These are phyloP conservation scores for Petaurus breviceps DNA, from an alignment of 2,113 vertebrate species.

Conservation along the genomic window DNA sequence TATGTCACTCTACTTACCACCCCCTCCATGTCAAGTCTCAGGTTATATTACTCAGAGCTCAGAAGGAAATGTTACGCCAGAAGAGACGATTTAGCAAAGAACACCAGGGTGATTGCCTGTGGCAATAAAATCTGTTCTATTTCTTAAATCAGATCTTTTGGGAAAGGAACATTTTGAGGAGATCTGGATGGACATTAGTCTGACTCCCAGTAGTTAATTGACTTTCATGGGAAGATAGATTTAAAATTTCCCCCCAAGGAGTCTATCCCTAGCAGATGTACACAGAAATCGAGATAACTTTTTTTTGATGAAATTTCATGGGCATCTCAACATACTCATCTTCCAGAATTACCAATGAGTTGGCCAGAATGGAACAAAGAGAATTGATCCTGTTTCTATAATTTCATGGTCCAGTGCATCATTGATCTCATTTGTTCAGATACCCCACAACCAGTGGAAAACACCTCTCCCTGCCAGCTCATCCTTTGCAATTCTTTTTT, in stretches of 20 bases:
- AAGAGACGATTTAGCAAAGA: not conserved
- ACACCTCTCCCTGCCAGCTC: not conserved
- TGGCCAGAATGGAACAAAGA: not conserved
- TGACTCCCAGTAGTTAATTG: not conserved
- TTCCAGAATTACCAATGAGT: not conserved
- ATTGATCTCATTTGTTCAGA: not conserved
- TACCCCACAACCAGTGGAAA: not conserved
- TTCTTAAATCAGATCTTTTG: not conserved
- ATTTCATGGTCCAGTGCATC: not conserved
- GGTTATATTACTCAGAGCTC: not conserved
- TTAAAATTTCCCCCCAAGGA: not conserved
- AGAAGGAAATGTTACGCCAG: not conserved
- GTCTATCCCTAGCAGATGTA: not conserved
- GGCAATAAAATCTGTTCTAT: not conserved
- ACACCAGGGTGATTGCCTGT: not conserved
- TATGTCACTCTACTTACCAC: not conserved
- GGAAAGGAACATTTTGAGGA: not conserved
- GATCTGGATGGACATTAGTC: not conserved
- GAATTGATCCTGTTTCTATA: not conserved
- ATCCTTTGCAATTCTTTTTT: not conserved
- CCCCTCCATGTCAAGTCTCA: not conserved
- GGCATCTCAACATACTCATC: not conserved
- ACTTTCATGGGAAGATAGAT: not conserved
- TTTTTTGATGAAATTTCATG: not conserved
- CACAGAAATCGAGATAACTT: not conserved